Evolutionary conservation across 2,113 vertebrate species (phyloP), one percentile per base, ranked within the genome.

Genomic region (Ceuthmochares aereus): DNA sequence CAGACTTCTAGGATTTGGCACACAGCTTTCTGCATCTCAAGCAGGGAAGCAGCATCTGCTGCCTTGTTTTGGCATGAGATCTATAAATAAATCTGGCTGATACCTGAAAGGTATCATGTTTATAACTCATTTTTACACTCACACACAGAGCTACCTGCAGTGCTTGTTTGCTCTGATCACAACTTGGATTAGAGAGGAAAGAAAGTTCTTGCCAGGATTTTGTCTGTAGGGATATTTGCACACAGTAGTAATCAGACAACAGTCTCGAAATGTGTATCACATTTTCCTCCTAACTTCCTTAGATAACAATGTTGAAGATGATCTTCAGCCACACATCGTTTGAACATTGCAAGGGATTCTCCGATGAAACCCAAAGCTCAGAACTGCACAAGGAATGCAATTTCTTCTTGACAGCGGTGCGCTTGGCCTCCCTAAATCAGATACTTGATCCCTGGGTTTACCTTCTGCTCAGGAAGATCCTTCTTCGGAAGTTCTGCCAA

Each of bases 381-480:
- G 98, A 98, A 23, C 74, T 92, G 78, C 97, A 86, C 64, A 79
- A 93, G 34, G 98, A 99, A 55, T 99, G 99, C 87, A 97, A 98
- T 63, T 98, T 99, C 96, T 98, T 99, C 66, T 95, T 99, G 90
- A 99, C 98, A 0, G 98, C 98, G 2, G 98, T 99, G 87, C 99
- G 99, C 73, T 90, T 99, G 97, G 99, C 99, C 45, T 99, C 99
- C 0, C 98, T 99, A 19, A 99, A 99, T 97, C 99, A 99, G 97
- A 99, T 99, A 93, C 98, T 99, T 94, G 99, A 99, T 88, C 99
- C 99, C 1, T 99, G 99, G 99, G 99, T 99, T 84, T 99, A 99
- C 93, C 97, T 99, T 96, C 99, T 99, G 45, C 96, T 99, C 77
- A 97, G 99, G 84, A 99, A 99, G 97, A 99, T 99, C 91, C 98